Evolutionary conservation across 2,888 invertebrate species (phyloP), one percentile per base, ranked within the genome.

Genomic region (Parapristionchus giblindavisi): DNA sequence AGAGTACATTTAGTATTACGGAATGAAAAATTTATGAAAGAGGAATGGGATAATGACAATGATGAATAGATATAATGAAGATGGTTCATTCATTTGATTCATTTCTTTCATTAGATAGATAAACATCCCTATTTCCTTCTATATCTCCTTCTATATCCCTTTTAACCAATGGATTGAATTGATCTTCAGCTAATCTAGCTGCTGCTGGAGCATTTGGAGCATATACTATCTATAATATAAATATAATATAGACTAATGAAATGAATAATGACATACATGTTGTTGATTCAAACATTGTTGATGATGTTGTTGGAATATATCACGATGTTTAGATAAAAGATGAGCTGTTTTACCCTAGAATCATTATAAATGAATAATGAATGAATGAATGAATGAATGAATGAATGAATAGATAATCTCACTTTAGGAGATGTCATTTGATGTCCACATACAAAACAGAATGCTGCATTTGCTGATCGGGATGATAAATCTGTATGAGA

Each of bases 381-480:
- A 70, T n/a, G 3, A 27, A 21, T 61, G 63, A 61, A 36, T 61
- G 11, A 8, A 36, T 38, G 6, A 11, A 14, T 21, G 27, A 6
- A 70, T n/a, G 3, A 27, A 21, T 61, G 63, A 61, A 36, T 61
- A 6, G 21, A 36, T 38, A 8, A 11, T 61, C 11, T 61, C 21
- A 36, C 17, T 61, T 79, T 78, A 43, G 79, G 78, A 1, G 77
- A 66, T 14, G 63, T 73, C 77, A 80, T 76, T 58, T 75, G 66
- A 27, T 75, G 77, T 54, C 82, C 82, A 63, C 82, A 82, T n/a
- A 82, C 38, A 3, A 80, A 58, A 76, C 82, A 82, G 11, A 60
- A 76, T 32, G 79, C 36, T 27, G 77, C 52, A 4, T 27, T 43
- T 2, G 77, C 43, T 2, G 60, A 29, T 1, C 40, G n/a, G 11